Conservation (phyloP, 2,888 invertebrate genomes). For the Lutraria lutraria region DNA sequence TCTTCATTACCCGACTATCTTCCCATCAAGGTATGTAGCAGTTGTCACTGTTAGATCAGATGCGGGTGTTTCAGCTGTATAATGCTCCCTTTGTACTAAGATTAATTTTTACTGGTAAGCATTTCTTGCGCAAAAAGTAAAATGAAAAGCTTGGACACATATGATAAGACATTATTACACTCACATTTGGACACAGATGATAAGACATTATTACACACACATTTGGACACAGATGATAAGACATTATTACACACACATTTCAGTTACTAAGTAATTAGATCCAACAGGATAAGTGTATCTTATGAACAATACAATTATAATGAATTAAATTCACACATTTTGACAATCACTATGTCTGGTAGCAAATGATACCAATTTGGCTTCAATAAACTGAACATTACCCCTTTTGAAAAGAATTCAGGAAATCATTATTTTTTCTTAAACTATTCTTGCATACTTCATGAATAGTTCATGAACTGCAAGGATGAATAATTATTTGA, state of each 20-base stretch:
- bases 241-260: not conserved
- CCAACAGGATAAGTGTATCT: not conserved
- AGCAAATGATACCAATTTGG: not conserved
- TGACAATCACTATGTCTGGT: not conserved
- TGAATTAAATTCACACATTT: conserved; percentile 4
- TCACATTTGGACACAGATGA: no score
- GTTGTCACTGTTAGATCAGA: conserved; percentile 24
- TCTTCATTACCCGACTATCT: conserved; percentile 38
- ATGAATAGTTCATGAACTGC: not conserved
- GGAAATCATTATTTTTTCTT: no score
- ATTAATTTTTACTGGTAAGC: not conserved
- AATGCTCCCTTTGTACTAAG: not conserved
- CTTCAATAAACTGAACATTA: not conserved
- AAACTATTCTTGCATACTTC: not conserved
- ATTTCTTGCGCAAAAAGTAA: no score
- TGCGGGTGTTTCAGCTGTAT: not conserved
- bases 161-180: no score
- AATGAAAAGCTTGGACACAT: no score
- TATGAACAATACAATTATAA: not conserved
- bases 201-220: no score
- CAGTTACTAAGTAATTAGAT: not conserved
- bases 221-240: conserved; percentile 10
- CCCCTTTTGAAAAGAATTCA: no score
- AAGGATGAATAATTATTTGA: no score
- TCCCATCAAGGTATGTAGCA: conserved; percentile 26